Percentiles rank a stretch among this genome's conserved stretches.
phyloP scores from a whole-genome alignment of 2,888 invertebrate genomes.

The Chloromyia formosa region DNA sequence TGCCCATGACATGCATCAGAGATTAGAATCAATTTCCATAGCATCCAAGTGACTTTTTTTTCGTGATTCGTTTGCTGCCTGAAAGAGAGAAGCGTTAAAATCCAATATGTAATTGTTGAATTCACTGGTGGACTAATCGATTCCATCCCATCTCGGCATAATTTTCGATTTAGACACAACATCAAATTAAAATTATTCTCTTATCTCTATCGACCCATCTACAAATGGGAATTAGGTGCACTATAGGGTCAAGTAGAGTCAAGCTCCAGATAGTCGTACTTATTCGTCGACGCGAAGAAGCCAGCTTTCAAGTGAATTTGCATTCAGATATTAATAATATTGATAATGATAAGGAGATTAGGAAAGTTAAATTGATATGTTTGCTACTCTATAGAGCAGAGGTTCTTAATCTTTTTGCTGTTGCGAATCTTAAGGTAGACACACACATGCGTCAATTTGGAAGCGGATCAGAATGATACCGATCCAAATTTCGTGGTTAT shows the following conservation, averaged over 20 bases:
- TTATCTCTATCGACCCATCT: conserved; percentile 5
- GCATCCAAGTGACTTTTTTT: conserved; percentile 3
- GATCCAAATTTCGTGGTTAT: no score
- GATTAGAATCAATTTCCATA: conserved; percentile 14
- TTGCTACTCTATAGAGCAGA: no score
- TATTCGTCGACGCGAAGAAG: no score
- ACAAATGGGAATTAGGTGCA: neutral
- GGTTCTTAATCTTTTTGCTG: no score
- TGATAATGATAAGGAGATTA: no score
- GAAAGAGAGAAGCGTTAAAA: conserved; percentile 5
- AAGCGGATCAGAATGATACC: no score
- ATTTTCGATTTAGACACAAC: conserved; percentile 21
- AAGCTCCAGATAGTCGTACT: neutral
- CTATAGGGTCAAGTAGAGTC: conserved; percentile 1
- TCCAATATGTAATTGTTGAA: conserved; percentile 9
- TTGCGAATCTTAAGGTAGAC: no score
- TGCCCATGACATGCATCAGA: neutral
- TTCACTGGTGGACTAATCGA: conserved; percentile 19
- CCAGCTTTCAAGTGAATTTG: no score
- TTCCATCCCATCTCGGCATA: neutral
- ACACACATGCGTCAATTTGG: no score
- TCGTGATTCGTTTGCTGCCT: neutral
- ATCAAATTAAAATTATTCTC: conserved; percentile 15
- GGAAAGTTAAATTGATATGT: no score
- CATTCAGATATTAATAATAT: no score